Conservation (phyloP, 2,888 invertebrate genomes). For the Drosophila koepferae region DNA sequence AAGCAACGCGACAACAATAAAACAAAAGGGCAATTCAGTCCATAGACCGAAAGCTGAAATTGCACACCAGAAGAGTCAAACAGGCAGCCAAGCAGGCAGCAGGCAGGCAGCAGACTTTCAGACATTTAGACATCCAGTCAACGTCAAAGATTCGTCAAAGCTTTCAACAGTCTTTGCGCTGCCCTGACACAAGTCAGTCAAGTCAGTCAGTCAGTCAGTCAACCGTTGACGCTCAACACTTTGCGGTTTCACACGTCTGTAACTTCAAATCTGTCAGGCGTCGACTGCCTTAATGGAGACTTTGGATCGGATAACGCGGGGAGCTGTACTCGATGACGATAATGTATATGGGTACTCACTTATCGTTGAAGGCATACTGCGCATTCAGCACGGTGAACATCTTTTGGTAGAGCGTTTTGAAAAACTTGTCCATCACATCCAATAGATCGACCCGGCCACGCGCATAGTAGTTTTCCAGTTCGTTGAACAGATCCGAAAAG, state of each 20-base stretch:
- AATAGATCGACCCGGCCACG: constrained; percentile 93
- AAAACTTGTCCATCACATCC: constrained; percentile 96
- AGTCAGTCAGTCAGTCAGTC: constrained; percentile 41
- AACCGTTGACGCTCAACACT: constrained; percentile 61
- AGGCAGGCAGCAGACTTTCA: constrained; percentile 12
- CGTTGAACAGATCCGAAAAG: constrained; percentile 95
- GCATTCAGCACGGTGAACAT: constrained; percentile 98
- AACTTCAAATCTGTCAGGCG: constrained; percentile 53
- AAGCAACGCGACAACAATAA: constrained; percentile 36
- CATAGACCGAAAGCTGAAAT: constrained; percentile 60
- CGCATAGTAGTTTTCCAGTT: constrained; percentile 95
- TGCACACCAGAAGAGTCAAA: constrained; percentile 54
- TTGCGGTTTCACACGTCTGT: constrained; percentile 79
- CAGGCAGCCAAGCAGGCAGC: constrained; percentile 11
- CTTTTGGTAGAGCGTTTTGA: constrained; percentile 95
- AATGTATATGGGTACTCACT: constrained; percentile 86
- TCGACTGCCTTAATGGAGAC: constrained; percentile 22
- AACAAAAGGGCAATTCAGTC: constrained; percentile 50
- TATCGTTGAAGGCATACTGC: constrained; percentile 95
- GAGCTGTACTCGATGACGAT: constrained; percentile 50
- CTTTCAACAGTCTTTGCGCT: constrained; percentile 15
- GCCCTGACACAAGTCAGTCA: constrained; percentile 21
- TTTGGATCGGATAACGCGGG: constrained; percentile 13
- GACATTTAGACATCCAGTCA: constrained; percentile 32
- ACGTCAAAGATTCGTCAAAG: constrained; percentile 24